Evolutionary conservation across 2,113 vertebrate genomes (phyloP).

Genomic region (Penelope pileata): DNA sequence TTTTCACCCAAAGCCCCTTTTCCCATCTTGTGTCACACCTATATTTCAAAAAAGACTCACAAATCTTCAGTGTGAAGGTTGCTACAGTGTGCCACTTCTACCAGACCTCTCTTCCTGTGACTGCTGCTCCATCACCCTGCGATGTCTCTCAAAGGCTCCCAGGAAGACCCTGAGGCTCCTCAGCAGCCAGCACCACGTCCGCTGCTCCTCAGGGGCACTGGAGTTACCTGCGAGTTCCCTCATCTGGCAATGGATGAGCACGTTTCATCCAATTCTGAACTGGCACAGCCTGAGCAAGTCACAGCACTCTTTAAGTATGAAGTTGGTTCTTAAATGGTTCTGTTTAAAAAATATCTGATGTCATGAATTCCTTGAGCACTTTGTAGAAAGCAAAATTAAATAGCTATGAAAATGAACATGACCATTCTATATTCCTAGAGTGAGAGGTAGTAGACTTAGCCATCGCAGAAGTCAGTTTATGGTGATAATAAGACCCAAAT

Average conservation of each 20-base stretch:
- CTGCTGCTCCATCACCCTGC: neutral
- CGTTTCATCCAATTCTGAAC: neutral
- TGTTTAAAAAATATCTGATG: neutral
- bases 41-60: neutral
- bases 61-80: neutral
- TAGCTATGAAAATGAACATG: neutral
- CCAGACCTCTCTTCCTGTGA: neutral
- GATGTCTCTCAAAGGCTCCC: neutral
- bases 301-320: neutral
- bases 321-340: neutral
- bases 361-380: neutral
- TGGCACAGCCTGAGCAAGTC: neutral
- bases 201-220: neutral
- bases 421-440: neutral
- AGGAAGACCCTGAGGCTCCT: neutral
- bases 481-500: neutral
- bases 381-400: neutral
- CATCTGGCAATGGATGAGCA: neutral
- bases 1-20: neutral
- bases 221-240: neutral
- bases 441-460: neutral
- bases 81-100: rapidly evolving
- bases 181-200: neutral
- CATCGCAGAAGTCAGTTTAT: neutral
- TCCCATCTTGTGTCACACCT: neutral